Evolutionary conservation across 2,888 invertebrate genomes (phyloP), one percentile per base, ranked within the genome.

Genomic region (Anagyrus pseudococci): DNA sequence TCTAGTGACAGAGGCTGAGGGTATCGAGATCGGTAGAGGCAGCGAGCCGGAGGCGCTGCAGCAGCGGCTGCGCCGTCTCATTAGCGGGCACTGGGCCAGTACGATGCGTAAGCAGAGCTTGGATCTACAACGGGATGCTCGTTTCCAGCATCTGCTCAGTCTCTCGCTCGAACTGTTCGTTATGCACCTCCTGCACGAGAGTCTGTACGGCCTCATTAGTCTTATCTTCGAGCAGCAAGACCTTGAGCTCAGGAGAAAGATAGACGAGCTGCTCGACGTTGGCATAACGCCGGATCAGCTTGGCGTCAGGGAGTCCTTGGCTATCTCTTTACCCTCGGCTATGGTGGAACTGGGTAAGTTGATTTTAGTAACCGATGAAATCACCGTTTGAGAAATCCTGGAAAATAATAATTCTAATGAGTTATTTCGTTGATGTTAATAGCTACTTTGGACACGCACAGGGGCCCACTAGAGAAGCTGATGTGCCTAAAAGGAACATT

Each of bases 381-480:
- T n/a, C n/a, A n/a, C n/a, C n/a, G n/a, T n/a, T n/a, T n/a, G n/a
- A n/a, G n/a, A n/a, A n/a, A n/a, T n/a, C n/a, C n/a, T n/a, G n/a
- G n/a, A n/a, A n/a, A n/a, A n/a, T n/a, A n/a, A n/a, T n/a, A n/a
- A n/a, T n/a, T n/a, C n/a, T n/a, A n/a, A n/a, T n/a, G n/a, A n/a
- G n/a, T n/a, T n/a, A n/a, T n/a, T n/a, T n/a, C n/a, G n/a, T n/a
- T n/a, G n/a, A n/a, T n/a, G n/a, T 41, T 33, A 25, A 1, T 19
- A 62, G 82, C 83, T 1, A 78, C 80, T 55, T 66, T 83, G 46
- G 82, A 83, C 62, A 73, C 72, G 4, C 75, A 78, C 29, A 75
- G 75, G 64, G 82, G 79, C 54, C 83, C 83, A 2, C 67, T 77
- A 26, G 83, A 83, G 66, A 84, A 84, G 72, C 70, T 83, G 2